A percentile compares a stretch with the other conserved stretches of the same genome.
These are phyloP conservation scores for Micronycteris hirsuta DNA, from an alignment of 2,113 vertebrate species.

Conservation along the genomic window DNA sequence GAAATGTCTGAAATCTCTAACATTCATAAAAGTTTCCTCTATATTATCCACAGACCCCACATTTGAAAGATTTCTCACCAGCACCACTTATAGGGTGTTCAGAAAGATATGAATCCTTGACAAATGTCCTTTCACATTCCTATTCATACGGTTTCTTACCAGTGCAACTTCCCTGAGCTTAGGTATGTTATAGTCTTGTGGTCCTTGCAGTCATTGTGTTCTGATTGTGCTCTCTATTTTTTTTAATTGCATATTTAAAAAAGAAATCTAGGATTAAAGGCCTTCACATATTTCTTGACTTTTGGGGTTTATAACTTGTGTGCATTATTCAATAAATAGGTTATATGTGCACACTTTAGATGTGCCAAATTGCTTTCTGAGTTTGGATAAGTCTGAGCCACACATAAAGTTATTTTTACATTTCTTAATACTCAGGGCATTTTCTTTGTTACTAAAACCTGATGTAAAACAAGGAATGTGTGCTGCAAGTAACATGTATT, in stretches of 20 bases:
- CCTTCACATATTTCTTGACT: background rate
- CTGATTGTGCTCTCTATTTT: background rate
- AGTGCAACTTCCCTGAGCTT: background rate
- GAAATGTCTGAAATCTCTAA: background rate
- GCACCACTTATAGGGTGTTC: background rate
- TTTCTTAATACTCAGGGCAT: background rate
- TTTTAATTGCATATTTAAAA: background rate
- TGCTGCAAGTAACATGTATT: background rate
- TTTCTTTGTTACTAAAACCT: background rate
- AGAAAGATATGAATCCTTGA: background rate
- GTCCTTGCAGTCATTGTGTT: background rate
- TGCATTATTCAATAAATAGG: background rate
- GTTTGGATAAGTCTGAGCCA: background rate
- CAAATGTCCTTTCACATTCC: background rate
- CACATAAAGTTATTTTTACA: background rate
- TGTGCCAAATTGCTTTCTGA: rapidly evolving
- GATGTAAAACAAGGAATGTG: background rate
- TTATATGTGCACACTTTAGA: background rate
- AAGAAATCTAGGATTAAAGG: background rate
- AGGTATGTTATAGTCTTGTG: background rate
- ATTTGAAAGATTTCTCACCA: background rate
- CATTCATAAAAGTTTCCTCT: background rate
- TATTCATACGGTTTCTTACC: background rate
- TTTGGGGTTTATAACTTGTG: background rate
- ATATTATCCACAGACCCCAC: background rate